These are phyloP conservation scores for Ridgeia piscesae DNA, from an alignment of 1,140 invertebrate genomes.

Conservation along the genomic window DNA sequence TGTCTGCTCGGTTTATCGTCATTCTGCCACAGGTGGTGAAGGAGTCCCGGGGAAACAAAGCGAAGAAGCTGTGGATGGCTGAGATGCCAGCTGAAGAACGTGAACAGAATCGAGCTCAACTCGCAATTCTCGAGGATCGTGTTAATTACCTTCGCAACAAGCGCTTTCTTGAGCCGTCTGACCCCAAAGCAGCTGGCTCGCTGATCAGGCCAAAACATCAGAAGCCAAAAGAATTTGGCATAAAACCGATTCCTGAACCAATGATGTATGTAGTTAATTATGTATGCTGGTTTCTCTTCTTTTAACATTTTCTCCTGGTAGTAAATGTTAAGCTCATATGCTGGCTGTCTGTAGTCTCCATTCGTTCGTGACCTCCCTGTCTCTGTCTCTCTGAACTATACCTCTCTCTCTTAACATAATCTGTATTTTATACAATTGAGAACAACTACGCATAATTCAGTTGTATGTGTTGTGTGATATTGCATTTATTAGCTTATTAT, in stretches of 20 bases:
- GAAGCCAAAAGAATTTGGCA: constrained; percentile 45
- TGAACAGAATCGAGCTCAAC: constrained; percentile 41
- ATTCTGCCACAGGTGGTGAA: neutral
- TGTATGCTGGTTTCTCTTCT: neutral
- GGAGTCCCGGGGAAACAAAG: neutral
- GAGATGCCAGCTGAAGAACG: constrained; percentile 44
- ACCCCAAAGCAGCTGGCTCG: constrained; percentile 16
- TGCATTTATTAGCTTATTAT: too few relatives aligned
- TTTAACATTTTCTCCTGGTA: too few relatives aligned
- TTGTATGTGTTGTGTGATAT: neutral
- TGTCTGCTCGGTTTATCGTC: neutral
- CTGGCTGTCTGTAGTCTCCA: too few relatives aligned
- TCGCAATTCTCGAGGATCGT: constrained; percentile 45
- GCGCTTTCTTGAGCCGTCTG: constrained; percentile 41
- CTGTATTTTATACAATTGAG: neutral
- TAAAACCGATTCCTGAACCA: constrained; percentile 35
- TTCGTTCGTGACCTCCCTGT: too few relatives aligned
- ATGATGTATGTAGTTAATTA: neutral
- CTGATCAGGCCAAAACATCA: constrained; percentile 41
- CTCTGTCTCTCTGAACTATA: too few relatives aligned
- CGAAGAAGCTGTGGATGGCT: constrained; percentile 41
- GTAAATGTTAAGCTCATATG: too few relatives aligned
- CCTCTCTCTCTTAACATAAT: too few relatives aligned
- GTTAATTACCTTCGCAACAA: constrained; percentile 49
- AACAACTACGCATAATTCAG: neutral